Evolutionary conservation across 2,113 vertebrate species (phyloP).

Genomic region (Otus sunia): DNA sequence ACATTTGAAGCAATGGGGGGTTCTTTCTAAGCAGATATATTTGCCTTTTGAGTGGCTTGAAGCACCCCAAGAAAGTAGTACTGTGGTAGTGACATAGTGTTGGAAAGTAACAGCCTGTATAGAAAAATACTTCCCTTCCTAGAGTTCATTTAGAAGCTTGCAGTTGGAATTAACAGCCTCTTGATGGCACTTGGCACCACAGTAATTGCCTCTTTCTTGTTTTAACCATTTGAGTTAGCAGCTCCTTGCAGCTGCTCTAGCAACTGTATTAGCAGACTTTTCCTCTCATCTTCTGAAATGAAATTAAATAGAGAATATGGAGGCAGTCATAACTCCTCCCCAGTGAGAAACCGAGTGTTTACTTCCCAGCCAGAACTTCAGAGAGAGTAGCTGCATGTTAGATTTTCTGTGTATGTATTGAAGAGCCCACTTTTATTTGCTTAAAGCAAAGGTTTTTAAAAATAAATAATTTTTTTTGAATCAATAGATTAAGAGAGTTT

Average conservation of each 20-base stretch:
- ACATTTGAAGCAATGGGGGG: neutral
- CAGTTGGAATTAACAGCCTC: conserved; percentile 61
- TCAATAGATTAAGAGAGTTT: neutral
- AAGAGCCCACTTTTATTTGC: neutral
- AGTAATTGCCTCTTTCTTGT: neutral
- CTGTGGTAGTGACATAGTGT: neutral
- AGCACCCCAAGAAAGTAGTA: neutral
- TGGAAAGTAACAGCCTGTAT: neutral
- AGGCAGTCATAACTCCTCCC: neutral
- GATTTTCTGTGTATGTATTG: neutral
- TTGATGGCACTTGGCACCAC: conserved; percentile 66
- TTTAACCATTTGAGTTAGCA: neutral
- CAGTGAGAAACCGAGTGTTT: neutral
- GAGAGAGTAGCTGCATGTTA: neutral
- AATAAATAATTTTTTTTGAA: neutral
- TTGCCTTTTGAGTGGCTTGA: neutral
- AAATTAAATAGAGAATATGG: neutral
- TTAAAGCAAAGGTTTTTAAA: neutral
- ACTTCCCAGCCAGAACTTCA: neutral
- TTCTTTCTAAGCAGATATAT: neutral
- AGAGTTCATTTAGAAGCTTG: conserved; percentile 9
- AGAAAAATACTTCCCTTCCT: neutral
- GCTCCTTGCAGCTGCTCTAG: neutral
- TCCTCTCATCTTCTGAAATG: neutral
- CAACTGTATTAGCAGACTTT: neutral